phyloP scores from a whole-genome alignment of 2,113 vertebrate species.

The Corythaeola cristata region DNA sequence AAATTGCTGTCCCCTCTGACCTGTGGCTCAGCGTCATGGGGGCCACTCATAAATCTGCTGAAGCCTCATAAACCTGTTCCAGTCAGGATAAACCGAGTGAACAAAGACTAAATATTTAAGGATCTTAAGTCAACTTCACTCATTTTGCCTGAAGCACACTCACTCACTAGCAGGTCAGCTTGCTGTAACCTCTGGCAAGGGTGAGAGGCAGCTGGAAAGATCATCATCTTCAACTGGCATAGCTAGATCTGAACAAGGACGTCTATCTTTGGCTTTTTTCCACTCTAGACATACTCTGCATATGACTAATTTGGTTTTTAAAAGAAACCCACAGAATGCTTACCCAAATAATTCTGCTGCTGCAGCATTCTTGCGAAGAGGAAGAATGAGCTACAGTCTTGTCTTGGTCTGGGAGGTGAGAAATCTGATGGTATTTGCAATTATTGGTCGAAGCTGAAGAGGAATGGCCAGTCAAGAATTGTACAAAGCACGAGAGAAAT shows the following conservation, averaged over 20 bases:
- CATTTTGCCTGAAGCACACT: neutral
- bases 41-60: neutral
- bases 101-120: neutral
- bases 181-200: conserved; percentile 40
- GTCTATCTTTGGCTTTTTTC: conserved; percentile 43
- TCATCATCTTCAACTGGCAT: conserved; percentile 27
- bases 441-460: neutral
- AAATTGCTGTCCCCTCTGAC: neutral
- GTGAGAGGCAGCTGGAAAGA: conserved; percentile 35
- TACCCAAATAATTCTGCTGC: conserved; percentile 33
- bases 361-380: neutral
- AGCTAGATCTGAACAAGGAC: conserved; percentile 12
- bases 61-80: neutral
- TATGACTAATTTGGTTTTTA: conserved; percentile 52
- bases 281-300: conserved; percentile 14
- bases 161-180: neutral
- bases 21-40: neutral
- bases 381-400: neutral
- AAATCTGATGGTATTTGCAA: neutral
- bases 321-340: neutral
- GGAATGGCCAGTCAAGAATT: neutral
- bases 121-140: neutral
- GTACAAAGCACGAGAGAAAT: neutral
- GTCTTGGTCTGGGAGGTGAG: conserved; percentile 2
- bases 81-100: neutral